Evolutionary conservation across 1,140 invertebrate species (phyloP), one percentile per base, ranked within the genome.

Genomic region (Drosophila rhopaloa): DNA sequence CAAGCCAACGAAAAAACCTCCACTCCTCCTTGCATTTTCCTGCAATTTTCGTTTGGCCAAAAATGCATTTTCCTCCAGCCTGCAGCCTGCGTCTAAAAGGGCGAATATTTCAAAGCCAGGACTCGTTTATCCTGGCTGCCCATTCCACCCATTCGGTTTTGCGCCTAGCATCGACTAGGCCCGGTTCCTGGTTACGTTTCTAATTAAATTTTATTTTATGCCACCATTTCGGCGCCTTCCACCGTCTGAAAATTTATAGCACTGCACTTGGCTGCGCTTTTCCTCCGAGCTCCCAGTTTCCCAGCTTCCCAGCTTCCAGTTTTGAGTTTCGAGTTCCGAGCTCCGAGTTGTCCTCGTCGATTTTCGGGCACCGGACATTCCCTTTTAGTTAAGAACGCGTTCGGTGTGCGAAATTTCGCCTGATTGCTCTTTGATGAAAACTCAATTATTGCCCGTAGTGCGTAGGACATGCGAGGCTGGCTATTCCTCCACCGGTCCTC

Each of bases 131-230:
- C 53, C 66, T 50, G 57, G 27, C 47, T 48, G 11, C 11, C 55
- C 11, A 16, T n/a, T 11, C 10, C 11, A 24, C 24, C 14, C 10
- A 4, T 8, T 5, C 19, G 13, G 19, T 24, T 10, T 1, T 38
- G 10, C 7, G 7, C 35, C 41, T 62, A 29, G 65, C 16, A 56
- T 37, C 29, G 24, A 43, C 47, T 74, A 29, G 37, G 60, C n/a
- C 56, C 35, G 53, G 70, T 47, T 75, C 80, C 81, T 75, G 79
- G 77, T 63, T 81, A 89, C 84, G 85, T 89, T 89, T 90, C 84
- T 89, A 89, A 89, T 89, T 89, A 89, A 89, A 89, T 89, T 89
- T 89, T 89, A 89, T 89, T 88, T 89, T 89, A 89, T 89, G 80
- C 84, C 84, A 89, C 84, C 84, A 89, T 84, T 89, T 89, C 71